Evolutionary conservation across 2,888 invertebrate genomes (phyloP).

Genomic region (Habrosyne pyritoides): DNA sequence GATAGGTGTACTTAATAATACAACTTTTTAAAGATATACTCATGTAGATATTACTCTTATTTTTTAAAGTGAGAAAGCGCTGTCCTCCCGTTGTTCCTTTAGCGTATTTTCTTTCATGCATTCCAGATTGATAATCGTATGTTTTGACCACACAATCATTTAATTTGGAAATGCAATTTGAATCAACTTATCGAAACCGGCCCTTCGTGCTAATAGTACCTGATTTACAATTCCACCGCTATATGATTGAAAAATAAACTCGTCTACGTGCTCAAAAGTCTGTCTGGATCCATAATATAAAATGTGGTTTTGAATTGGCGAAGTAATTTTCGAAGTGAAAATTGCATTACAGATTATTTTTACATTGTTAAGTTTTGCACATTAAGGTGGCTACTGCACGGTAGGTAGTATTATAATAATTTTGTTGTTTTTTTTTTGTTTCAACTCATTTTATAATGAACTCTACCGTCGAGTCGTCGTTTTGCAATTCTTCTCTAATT

Average conservation of each 20-base stretch:
- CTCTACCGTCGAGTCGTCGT: conserved; percentile 19
- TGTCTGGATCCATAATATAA: conserved; percentile 48
- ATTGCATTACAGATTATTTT: conserved; percentile 58
- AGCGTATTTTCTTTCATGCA: neutral
- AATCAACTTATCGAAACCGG: conserved; percentile 32
- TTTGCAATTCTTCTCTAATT: conserved; percentile 27
- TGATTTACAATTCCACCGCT: conserved; percentile 34
- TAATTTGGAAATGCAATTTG: conserved; percentile 36
- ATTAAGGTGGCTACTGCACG: conserved; percentile 29
- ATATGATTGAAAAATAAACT: conserved; percentile 48
- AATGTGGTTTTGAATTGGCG: conserved; percentile 52
- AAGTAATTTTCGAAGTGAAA: conserved; percentile 67
- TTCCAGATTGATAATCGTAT: neutral
- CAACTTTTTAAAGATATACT: no score
- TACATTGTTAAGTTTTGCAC: conserved; percentile 27
- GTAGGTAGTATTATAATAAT: conserved; percentile 41
- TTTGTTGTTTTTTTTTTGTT: conserved; percentile 33
- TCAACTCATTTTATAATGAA: conserved; percentile 32
- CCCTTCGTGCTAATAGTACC: conserved; percentile 33
- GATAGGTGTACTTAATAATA: no score
- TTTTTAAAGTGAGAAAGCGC: no score
- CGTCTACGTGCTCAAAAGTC: conserved; percentile 27
- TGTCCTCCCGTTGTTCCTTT: neutral
- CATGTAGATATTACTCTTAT: no score
- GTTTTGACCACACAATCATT: conserved; percentile 5